Evolutionary conservation across 2,888 invertebrate genomes (phyloP).

Genomic region (Cheilosia soror): DNA sequence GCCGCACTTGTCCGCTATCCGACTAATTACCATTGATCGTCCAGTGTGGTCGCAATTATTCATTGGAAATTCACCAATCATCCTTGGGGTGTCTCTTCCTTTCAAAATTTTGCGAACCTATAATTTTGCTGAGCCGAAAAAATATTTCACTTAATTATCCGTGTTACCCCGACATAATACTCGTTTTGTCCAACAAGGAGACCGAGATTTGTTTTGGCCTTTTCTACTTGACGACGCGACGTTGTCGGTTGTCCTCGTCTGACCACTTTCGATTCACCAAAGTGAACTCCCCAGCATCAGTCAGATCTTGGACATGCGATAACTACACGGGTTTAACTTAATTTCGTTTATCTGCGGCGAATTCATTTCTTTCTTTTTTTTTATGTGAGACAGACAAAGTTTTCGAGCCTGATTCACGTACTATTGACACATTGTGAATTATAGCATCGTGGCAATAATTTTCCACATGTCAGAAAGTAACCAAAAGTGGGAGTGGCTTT

Average conservation of each 20-base stretch:
- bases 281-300: constrained; percentile 50
- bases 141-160: constrained; percentile 46
- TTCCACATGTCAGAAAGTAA: constrained; percentile 44
- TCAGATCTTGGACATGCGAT: constrained; percentile 67
- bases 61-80: constrained; percentile 38
- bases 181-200: constrained; percentile 52
- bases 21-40: constrained; percentile 35
- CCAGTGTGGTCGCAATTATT: constrained; percentile 51
- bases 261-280: constrained; percentile 69
- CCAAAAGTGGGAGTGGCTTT: constrained; percentile 52
- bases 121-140: constrained; percentile 35
- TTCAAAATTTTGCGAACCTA: constrained; percentile 20
- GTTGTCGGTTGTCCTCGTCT: constrained; percentile 28
- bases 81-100: constrained; percentile 15
- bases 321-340: constrained; percentile 51
- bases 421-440: constrained; percentile 67
- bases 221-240: background rate
- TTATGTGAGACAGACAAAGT: constrained; percentile 11
- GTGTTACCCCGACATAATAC: constrained; percentile 25
- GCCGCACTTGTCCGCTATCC: background rate
- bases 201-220: constrained; percentile 38
- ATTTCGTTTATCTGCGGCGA: constrained; percentile 45
- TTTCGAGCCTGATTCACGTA: constrained; percentile 21
- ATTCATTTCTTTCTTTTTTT: constrained; percentile 27
- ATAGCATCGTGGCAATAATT: constrained; percentile 58